A percentile compares a stretch with the other conserved stretches of the same genome.
These are phyloP conservation scores for Ennomos fuscantarius DNA, from an alignment of 2,888 invertebrate species.

Conservation along the genomic window DNA sequence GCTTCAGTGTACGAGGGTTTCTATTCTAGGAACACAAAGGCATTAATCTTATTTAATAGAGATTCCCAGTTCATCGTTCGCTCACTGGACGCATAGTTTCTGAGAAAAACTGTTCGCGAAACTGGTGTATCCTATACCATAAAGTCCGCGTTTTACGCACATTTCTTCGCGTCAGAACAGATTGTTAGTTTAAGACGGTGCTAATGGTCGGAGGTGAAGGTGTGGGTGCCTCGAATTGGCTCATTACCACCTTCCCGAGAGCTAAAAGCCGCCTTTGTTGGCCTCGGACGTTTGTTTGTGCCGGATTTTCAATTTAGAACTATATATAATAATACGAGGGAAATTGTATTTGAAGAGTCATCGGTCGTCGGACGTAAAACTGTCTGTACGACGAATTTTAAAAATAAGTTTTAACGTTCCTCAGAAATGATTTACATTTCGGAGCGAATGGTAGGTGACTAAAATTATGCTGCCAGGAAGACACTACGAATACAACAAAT, in stretches of 20 bases:
- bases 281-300: constrained; percentile 50
- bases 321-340: constrained; percentile 28
- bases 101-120: constrained; percentile 23
- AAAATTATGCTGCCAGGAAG: constrained; percentile 41
- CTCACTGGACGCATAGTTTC: constrained; percentile 11
- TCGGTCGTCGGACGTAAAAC: constrained; percentile 27
- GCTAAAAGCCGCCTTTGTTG: constrained; percentile 59
- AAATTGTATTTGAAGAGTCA: constrained; percentile 31
- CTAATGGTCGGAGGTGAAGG: constrained; percentile 52
- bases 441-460: constrained; percentile 27
- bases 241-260: constrained; percentile 60
- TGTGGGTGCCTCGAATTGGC: constrained; percentile 58
- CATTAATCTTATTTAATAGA: constrained; percentile 20
- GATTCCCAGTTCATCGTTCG: constrained; percentile 13
- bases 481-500: constrained; percentile 41
- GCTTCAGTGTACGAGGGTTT: constrained; percentile 17
- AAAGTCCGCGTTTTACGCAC: constrained; percentile 19
- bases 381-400: constrained; percentile 36
- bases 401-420: constrained; percentile 34
- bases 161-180: constrained; percentile 32
- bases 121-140: constrained; percentile 15
- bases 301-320: constrained; percentile 49
- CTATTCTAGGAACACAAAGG: constrained; percentile 24
- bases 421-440: constrained; percentile 37
- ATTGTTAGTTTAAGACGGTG: constrained; percentile 51